Conservation (phyloP, 2,113 vertebrate genomes). For the Mirounga angustirostris region DNA sequence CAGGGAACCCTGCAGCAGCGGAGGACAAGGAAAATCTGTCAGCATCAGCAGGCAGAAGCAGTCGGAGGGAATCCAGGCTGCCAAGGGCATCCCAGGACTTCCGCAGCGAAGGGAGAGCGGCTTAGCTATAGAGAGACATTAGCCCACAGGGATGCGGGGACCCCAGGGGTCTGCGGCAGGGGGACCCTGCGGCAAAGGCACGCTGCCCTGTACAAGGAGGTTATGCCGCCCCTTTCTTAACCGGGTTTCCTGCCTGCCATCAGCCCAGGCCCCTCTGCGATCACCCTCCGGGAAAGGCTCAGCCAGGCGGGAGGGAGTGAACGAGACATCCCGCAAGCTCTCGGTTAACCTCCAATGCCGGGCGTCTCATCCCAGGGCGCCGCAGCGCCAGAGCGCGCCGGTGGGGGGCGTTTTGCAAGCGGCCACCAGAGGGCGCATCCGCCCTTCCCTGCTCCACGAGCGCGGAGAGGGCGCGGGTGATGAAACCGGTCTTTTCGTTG, state of each 20-base stretch:
- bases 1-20: neutral
- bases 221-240: neutral
- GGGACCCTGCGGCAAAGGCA: neutral
- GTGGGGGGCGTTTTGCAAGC: neutral
- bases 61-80: neutral
- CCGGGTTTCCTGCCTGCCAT: neutral
- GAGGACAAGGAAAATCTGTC: neutral
- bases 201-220: neutral
- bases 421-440: conserved; percentile 74
- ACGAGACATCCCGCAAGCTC: fast-evolving
- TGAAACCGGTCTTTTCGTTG: conserved; percentile 16
- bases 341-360: neutral
- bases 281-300: neutral
- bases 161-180: neutral
- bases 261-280: neutral
- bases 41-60: neutral
- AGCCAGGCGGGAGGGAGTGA: neutral
- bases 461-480: neutral
- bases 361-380: fast-evolving
- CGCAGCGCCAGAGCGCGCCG: fast-evolving
- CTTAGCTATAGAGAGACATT: neutral
- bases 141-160: neutral
- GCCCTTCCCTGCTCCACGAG: conserved; percentile 29
- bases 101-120: neutral
- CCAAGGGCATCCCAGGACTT: neutral